Conservation (phyloP, 1,140 invertebrate species). For the Drosophila sucinea region DNA sequence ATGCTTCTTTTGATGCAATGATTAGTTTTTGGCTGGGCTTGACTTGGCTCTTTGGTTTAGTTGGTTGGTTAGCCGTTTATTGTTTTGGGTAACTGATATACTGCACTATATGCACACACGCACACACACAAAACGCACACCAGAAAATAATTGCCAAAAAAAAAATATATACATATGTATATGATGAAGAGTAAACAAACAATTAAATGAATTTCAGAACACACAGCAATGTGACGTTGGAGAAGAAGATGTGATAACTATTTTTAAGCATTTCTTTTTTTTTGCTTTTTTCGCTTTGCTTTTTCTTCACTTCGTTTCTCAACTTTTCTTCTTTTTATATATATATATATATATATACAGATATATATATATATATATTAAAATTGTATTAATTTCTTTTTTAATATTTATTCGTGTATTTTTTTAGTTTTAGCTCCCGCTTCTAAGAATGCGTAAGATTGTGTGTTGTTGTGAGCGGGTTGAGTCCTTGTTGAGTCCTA, state of each 20-base stretch:
- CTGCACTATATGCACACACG: slow-evolving; percentile 17
- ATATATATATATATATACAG: not conserved
- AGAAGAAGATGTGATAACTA: not conserved
- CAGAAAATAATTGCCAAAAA: slow-evolving; percentile 72
- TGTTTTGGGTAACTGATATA: slow-evolving; percentile 8
- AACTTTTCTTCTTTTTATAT: not conserved
- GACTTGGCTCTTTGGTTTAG: not conserved
- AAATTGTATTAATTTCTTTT: not conserved
- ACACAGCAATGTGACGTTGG: slow-evolving; percentile 9
- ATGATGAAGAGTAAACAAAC: slow-evolving; percentile 17
- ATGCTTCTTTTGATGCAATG: not conserved
- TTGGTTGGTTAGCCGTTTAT: slow-evolving; percentile 24
- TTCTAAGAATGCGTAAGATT: not conserved
- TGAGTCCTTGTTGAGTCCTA: not conserved
- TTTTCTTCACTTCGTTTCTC: not conserved
- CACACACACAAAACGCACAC: slow-evolving; percentile 63
- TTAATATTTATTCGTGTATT: not conserved
- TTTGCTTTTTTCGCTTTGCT: not conserved
- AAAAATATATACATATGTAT: slow-evolving; percentile 23
- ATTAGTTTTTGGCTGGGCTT: slow-evolving; percentile 6
- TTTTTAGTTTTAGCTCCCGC: slow-evolving; percentile 21
- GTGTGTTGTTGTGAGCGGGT: slow-evolving; percentile 11
- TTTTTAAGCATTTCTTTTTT: not conserved
- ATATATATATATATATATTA: too few relatives aligned
- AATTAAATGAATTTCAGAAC: slow-evolving; percentile 22